phyloP scores from a whole-genome alignment of 2,113 vertebrate species.

The Procapra przewalskii region DNA sequence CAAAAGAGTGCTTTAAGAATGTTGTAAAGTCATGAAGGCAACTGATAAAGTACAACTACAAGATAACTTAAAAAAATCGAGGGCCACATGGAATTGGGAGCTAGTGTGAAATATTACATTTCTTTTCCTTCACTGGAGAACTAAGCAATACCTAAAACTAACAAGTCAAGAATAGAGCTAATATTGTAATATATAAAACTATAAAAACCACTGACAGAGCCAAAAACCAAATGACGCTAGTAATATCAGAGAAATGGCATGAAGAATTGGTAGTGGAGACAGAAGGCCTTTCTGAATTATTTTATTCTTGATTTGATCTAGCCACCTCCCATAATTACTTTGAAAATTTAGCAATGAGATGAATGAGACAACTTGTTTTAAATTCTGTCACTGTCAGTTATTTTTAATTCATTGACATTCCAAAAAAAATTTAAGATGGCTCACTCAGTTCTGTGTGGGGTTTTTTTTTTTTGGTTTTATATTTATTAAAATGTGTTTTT shows the following conservation, averaged over 20 bases:
- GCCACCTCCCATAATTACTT: background rate
- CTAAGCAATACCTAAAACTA: background rate
- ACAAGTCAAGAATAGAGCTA: background rate
- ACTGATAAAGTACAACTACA: background rate
- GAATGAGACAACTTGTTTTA: background rate
- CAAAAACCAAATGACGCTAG: background rate
- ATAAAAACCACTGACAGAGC: background rate
- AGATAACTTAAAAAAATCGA: background rate
- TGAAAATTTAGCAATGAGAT: background rate
- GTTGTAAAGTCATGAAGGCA: background rate
- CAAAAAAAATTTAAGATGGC: background rate
- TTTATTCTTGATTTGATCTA: background rate
- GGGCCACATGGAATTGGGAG: background rate
- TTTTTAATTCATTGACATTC: background rate
- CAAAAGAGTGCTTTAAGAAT: background rate
- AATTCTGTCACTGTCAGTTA: background rate
- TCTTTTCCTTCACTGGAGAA: background rate
- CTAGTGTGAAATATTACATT: background rate
- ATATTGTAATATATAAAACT: background rate
- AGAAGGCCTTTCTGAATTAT: background rate
- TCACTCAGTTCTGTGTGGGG: background rate
- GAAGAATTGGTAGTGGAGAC: background rate
- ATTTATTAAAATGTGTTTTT: background rate
- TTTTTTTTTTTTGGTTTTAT: background rate
- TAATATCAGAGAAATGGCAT: background rate